These are phyloP conservation scores for Stegodyphus mimosarum DNA, from an alignment of 1,140 invertebrate genomes.

Conservation along the genomic window DNA sequence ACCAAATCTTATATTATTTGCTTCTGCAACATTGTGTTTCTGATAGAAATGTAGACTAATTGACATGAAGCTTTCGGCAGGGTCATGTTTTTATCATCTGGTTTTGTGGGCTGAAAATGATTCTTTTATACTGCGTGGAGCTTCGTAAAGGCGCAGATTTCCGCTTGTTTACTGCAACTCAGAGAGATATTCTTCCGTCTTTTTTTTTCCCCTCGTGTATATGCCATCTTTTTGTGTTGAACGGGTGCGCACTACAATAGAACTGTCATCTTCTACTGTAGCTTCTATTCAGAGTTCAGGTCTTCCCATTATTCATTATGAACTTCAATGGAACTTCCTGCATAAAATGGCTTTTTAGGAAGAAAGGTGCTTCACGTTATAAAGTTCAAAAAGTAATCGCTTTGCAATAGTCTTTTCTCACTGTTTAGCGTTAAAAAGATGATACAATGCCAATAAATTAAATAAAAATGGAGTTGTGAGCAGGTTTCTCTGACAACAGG, in stretches of 20 bases:
- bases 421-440: too few relatives aligned
- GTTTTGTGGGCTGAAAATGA: background rate
- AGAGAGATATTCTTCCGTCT: background rate
- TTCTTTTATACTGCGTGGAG: background rate
- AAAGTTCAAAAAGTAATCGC: too few relatives aligned
- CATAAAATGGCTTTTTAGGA: background rate
- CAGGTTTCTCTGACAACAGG: too few relatives aligned
- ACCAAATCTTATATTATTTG: too few relatives aligned
- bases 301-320: constrained; percentile 11
- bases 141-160: constrained; percentile 20
- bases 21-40: too few relatives aligned
- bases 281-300: background rate
- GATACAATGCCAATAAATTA: too few relatives aligned
- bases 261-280: constrained; percentile 19
- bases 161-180: constrained; percentile 27
- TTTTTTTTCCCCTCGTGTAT: too few relatives aligned
- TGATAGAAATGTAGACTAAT: too few relatives aligned
- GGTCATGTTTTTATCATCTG: constrained; percentile 33
- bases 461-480: too few relatives aligned
- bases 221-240: constrained; percentile 3
- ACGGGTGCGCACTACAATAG: background rate
- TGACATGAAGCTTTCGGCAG: background rate
- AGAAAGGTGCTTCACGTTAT: too few relatives aligned
- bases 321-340: constrained; percentile 1
- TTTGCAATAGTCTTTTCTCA: too few relatives aligned